phyloP scores from a whole-genome alignment of 2,888 invertebrate species.

The Creontiades dilutus region DNA sequence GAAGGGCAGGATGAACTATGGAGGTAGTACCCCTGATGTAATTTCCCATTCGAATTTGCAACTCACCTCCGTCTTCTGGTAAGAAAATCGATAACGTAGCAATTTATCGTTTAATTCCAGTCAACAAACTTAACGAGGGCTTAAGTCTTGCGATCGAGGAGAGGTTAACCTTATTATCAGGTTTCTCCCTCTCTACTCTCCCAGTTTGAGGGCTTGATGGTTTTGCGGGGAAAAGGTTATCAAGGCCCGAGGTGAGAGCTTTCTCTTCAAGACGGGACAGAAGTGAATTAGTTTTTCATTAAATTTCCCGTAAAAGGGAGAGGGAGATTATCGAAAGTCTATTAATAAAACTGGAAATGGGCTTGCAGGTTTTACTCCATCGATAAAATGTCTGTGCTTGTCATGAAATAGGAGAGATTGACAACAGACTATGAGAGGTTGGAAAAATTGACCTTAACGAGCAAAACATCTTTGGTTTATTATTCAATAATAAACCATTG shows the following conservation, averaged over 20 bases:
- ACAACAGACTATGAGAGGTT: background rate
- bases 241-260: conserved; percentile 4
- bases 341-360: conserved; percentile 43
- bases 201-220: conserved; percentile 37
- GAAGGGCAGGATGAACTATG: conserved; percentile 21
- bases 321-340: conserved; percentile 44
- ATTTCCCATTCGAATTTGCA: conserved; percentile 18
- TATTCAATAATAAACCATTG: too few species aligned
- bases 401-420: background rate
- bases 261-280: conserved; percentile 23
- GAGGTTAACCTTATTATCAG: conserved; percentile 65
- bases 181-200: conserved; percentile 1
- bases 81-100: conserved; percentile 47
- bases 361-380: background rate
- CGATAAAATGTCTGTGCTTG: background rate
- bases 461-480: too few species aligned
- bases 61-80: background rate
- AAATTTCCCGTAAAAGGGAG: conserved; percentile 35
- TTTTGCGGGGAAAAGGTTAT: conserved; percentile 55
- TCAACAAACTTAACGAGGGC: conserved; percentile 61
- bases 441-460: too few species aligned
- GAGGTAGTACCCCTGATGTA: conserved; percentile 14
- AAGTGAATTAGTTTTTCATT: conserved; percentile 57
- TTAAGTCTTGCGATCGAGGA: conserved; percentile 61
- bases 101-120: conserved; percentile 61